Conservation (phyloP, 2,888 invertebrate species). For the Ichneumoninae sp. region DNA sequence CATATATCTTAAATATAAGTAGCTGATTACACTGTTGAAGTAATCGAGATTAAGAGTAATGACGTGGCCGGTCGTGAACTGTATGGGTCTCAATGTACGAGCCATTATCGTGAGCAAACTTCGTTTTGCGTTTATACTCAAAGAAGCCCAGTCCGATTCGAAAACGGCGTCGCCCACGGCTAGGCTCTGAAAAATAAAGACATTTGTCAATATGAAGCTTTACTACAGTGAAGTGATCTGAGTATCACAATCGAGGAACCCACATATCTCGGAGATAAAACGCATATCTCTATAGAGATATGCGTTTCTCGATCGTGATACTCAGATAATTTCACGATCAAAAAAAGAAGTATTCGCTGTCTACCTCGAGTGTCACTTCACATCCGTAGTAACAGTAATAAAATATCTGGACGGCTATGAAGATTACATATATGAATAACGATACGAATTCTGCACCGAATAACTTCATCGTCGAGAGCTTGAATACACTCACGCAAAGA, state of each 20-base stretch:
- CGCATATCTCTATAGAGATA: too few relatives aligned
- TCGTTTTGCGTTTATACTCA: conserved; percentile 67
- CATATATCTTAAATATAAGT: too few relatives aligned
- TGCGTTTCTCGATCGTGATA: too few relatives aligned
- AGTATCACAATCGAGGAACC: too few relatives aligned
- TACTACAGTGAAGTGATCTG: too few relatives aligned
- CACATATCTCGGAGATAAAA: too few relatives aligned
- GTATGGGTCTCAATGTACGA: conserved; percentile 67
- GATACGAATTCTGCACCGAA: conserved; percentile 32
- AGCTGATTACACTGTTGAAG: too few relatives aligned
- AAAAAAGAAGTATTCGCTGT: not conserved
- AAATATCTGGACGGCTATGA: conserved; percentile 47
- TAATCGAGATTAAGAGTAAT: too few relatives aligned
- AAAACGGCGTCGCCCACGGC: conserved; percentile 71
- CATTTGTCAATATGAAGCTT: too few relatives aligned
- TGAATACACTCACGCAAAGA: conserved; percentile 46
- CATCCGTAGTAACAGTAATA: conserved; percentile 48
- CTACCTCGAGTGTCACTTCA: conserved; percentile 41
- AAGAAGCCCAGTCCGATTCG: conserved; percentile 73
- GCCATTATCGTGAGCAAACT: conserved; percentile 72
- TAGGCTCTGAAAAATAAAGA: conserved; percentile 66
- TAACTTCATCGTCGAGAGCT: conserved; percentile 32
- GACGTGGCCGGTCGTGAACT: not conserved
- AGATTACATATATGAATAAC: conserved; percentile 25
- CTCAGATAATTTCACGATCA: not conserved